Evolutionary conservation across 2,888 invertebrate species (phyloP), one percentile per base, ranked within the genome.

Genomic region (Nowickia ferox): DNA sequence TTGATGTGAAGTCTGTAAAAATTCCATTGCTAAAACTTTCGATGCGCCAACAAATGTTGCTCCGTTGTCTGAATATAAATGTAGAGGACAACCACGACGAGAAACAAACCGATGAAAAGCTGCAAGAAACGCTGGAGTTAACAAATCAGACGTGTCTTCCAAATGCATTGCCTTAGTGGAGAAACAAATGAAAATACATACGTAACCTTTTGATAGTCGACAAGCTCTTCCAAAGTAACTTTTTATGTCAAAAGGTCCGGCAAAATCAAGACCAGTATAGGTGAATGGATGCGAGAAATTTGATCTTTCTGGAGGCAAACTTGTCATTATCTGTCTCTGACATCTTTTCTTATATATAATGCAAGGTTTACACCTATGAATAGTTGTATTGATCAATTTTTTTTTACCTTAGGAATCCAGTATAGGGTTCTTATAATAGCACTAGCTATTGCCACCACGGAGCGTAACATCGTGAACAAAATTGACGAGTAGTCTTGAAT

Each of bases 201-300:
- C 61, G 6, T 48, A 66, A n/a, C 66, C 66, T 38, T 66, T 66
- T 2, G 66, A n/a, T 9, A 44, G n/a, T 11, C 44, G 17, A 44
- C 22, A 66, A 30, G 9, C 46, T 66, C 66, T 11, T 22, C 66
- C 66, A 17, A 48, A 65, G 9, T n/a, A 9, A 19, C 22, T 66
- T 10, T 66, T 65, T 15, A 66, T 48, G 10, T 48, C 66, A n/a
- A 66, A 66, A 9, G 66, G 66, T 3, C 66, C 66, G 9, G 66
- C 66, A 9, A 66, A 48, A 19, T 66, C 48, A 22, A 65, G 1
- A 1, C 51, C 66, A 0, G 51, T 51, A 5, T 10, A 17, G 6
- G 8, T 8, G 9, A 51, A 51, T n/a, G 51, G 51, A n/a, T 8
- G 51, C 3, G 3, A 11, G 11, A 44, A 11, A 13, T 3, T 44